Percentiles rank a stretch among this genome's conserved stretches.
Evolutionary conservation across 2,888 invertebrate species (phyloP).

Genomic region (Drosophila anceps): DNA sequence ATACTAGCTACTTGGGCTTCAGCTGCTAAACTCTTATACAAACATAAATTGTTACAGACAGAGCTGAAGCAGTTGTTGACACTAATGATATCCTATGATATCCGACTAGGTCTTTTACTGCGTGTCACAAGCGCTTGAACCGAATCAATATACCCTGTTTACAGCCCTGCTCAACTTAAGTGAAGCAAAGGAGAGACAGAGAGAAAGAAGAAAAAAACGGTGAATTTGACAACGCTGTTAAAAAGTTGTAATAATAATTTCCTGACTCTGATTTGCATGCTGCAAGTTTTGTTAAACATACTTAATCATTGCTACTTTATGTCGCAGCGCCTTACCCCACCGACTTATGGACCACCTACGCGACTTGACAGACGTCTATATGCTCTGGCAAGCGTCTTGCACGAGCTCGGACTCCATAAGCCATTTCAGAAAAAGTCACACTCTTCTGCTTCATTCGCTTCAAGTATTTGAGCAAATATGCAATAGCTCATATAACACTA

Average conservation of each 20-base stretch:
- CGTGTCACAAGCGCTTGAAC: background rate
- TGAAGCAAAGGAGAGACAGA: conserved; percentile 2
- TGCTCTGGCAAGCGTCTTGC: conserved; percentile 7
- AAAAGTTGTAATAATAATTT: conserved; percentile 76
- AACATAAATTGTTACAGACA: background rate
- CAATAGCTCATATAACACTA: background rate
- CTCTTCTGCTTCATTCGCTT: background rate
- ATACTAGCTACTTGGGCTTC: background rate
- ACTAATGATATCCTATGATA: background rate
- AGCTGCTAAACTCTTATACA: background rate
- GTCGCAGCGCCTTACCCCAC: conserved; percentile 1
- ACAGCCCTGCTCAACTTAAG: no score
- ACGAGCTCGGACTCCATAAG: background rate
- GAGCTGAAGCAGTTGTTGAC: background rate
- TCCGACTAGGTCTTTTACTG: background rate
- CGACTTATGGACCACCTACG: conserved; percentile 37
- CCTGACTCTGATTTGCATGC: conserved; percentile 77
- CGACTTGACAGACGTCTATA: conserved; percentile 26
- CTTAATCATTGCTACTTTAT: conserved; percentile 40
- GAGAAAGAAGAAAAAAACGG: background rate
- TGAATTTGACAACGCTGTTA: conserved; percentile 48
- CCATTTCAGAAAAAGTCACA: background rate
- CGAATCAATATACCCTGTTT: background rate
- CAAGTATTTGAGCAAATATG: background rate
- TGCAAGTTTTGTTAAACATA: conserved; percentile 47